Base-by-base conservation (phyloP, 2,113 vertebrate genomes). In the Myiopsitta monachus region DNA sequence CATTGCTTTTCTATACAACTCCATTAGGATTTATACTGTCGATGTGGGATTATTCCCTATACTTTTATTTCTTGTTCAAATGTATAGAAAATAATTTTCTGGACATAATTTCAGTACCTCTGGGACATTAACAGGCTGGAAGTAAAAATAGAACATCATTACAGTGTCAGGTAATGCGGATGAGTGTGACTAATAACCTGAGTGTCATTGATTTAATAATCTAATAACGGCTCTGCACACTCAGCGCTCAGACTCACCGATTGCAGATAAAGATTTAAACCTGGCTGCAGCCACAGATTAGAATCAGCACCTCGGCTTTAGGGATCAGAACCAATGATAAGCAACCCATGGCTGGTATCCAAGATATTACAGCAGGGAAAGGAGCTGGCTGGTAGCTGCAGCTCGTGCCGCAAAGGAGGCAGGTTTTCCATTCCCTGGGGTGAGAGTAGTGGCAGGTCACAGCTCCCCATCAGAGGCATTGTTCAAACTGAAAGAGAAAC, bases 81-180 rank as follows among this genome's bases (percentile, higher is more conserved):
- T 77, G 92, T 92, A 96, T 95, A 98, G 61, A 97, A 98, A 97
- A 97, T 97, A 97, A 97, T 98, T 98, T 98, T 97, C 96, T 97
- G 97, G 88, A 94, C 94, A 97, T 97, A 97, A 97, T 98, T 98
- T 96, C 91, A 73, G 96, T 94, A 94, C 96, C 97, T 97, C 87
- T 95, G 96, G 92, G 97, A 97, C 88, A 97, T 97, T 97, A 97
- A 93, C 67, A 91, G 89, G 91, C 96, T 95, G 85, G 55, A 97
- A 96, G 95, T 96, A 98, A 98, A 98, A 98, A 98, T 91, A 98
- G 97, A 97, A 97, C 55, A 90, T 97, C 94, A 97, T 97, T 97
- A 97, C 81, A 85, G 87, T 98, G 96, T 97, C 97, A 98, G 97
- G 95, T 98, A 97, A 95, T 97, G 95, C 41, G 81, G 94, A 96